These are phyloP conservation scores for Drosophila tropicalis DNA, from an alignment of 1,140 invertebrate genomes.

Conservation along the genomic window DNA sequence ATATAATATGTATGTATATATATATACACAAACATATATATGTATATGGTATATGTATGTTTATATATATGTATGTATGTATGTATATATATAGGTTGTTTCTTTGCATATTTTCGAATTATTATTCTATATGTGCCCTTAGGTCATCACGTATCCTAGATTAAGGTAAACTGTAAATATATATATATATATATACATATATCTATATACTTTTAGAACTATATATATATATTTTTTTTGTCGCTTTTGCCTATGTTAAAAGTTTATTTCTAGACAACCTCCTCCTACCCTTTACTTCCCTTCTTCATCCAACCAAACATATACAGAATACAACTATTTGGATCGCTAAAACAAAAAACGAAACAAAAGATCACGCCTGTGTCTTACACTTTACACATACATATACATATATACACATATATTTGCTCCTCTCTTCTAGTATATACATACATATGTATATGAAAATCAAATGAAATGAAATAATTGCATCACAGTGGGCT, in stretches of 20 bases:
- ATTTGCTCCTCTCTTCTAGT: neutral
- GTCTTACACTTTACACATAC: slow-evolving; percentile 39
- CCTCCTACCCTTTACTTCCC: neutral
- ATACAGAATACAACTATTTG: slow-evolving; percentile 26
- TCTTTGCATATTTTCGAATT: slow-evolving; percentile 21
- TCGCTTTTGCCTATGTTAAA: slow-evolving; percentile 10
- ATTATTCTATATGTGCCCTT: slow-evolving; percentile 16
- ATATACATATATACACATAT: neutral
- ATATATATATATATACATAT: slow-evolving; percentile 27
- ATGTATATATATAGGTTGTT: slow-evolving; percentile 38
- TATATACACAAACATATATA: slow-evolving; percentile 15
- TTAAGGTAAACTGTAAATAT: slow-evolving; percentile 43
- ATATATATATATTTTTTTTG: neutral
- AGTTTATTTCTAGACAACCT: slow-evolving; percentile 10
- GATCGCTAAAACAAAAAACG: slow-evolving; percentile 34
- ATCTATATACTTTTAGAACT: slow-evolving; percentile 29
- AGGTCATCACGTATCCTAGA: slow-evolving; percentile 32
- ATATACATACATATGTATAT: neutral
- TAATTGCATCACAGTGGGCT: neutral
- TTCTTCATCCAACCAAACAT: neutral
- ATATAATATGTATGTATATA: slow-evolving; percentile 21
- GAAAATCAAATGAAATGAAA: too few species aligned
- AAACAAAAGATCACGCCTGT: slow-evolving; percentile 46
- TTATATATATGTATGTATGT: slow-evolving; percentile 29
- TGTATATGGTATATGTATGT: slow-evolving; percentile 25